Evolutionary conservation across 2,113 vertebrate species (phyloP), one percentile per base, ranked within the genome.

Genomic region (Pycnonotus jocosus): DNA sequence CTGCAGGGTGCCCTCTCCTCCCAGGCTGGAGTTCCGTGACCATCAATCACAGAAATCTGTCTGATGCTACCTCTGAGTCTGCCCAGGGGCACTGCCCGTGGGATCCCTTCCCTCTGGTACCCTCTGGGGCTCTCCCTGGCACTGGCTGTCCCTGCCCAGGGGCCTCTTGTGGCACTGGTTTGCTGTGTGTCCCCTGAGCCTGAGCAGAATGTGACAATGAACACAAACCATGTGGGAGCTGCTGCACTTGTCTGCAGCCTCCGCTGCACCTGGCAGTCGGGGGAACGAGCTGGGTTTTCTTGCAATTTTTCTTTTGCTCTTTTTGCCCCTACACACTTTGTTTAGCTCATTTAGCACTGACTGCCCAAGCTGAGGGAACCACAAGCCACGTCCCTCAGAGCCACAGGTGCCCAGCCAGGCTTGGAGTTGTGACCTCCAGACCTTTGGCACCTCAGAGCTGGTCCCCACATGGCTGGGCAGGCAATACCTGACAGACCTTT

Each of bases 1-100:
- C 78, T 51, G 48, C 84, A 25, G 45, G 23, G 10, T 64, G 45
- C 35, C 51, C 70, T 56, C 64, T 78, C 54, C 35, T 77, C 40
- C 79, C 80, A 68, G 84, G 74, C 91, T n/a, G 38, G 73, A 70
- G 66, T n/a, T 69, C 6, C 1, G 4, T 8, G 94, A 95, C 70
- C 95, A 95, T 96, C 95, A 90, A 53, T 65, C 69, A 48, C 44
- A 56, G 10, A 88, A 71, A 47, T 90, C 68, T 69, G 38, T 86
- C 64, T 2, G 20, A 81, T 66, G 66, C 95, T 97, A 96, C 96
- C 97, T 97, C 97, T 56, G 95, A 48, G 30, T 19, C 80, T 90
- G 81, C 93, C 89, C 53, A 0, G 79, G 85, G 81, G 27, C 24
- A 48, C 35, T 40, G 72, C 25, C 61, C 0, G 0, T 19, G 78